Conservation (phyloP, 2,797 vertebrate genomes). For the Clarias pachynema region DNA sequence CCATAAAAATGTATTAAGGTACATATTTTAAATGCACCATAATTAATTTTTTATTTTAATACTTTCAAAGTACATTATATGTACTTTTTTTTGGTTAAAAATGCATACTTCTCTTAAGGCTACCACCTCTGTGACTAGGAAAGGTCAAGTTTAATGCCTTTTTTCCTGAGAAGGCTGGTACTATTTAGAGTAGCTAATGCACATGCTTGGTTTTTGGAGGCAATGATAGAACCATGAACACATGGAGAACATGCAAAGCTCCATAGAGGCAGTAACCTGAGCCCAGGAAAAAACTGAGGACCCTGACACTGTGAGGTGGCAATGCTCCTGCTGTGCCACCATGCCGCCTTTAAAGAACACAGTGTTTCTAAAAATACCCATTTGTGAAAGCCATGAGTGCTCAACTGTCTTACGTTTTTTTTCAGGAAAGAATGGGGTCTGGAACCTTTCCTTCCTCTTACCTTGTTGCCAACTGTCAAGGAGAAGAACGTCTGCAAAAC, state of each 20-base stretch:
- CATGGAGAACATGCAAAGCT: background rate
- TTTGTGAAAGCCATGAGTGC: slow-evolving; percentile 12
- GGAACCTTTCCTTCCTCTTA: slow-evolving; percentile 95
- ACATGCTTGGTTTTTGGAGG: background rate
- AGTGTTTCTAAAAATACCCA: background rate
- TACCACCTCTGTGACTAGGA: background rate
- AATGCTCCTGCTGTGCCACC: background rate
- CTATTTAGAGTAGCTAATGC: background rate
- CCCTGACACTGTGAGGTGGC: background rate
- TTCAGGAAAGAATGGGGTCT: slow-evolving; percentile 97
- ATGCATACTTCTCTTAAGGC: background rate
- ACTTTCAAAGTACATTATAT: background rate
- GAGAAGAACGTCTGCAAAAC: slow-evolving; percentile 97
- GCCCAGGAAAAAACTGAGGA: background rate
- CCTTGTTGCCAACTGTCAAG: slow-evolving; percentile 90
- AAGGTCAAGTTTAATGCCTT: background rate
- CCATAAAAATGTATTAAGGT: background rate
- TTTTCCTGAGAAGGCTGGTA: background rate
- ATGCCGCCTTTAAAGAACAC: background rate
- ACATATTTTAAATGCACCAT: background rate
- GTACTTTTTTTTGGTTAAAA: background rate
- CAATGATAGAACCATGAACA: background rate
- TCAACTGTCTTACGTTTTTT: slow-evolving; percentile 19
- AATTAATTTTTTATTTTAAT: background rate
- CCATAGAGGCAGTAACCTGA: background rate